Base-by-base conservation (phyloP, 1,140 invertebrate species). In the Diploscapter pachys region DNA sequence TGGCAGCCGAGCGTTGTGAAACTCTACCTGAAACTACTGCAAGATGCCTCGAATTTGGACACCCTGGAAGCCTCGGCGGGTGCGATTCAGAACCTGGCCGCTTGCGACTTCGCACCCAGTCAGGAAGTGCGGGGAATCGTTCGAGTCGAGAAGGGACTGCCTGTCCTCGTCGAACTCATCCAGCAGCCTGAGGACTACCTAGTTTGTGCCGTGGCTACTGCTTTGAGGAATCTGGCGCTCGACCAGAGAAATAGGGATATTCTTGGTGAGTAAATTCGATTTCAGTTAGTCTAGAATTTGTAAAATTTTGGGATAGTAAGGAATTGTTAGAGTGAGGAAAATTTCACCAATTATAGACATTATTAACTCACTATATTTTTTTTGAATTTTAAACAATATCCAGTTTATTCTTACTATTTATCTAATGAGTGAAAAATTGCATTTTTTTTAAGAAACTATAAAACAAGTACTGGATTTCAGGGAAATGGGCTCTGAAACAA, bases 401-500 rank as follows among this genome's bases (percentile, higher is more conserved):
- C 31, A 31, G 1, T 31, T 31, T 1, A 31, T 31, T 31, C 31
- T 31, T 31, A 31, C 1, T 1, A 31, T 31, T 31, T 1, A 31
- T 31, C 31, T 31, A 31, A 31, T 1, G 31, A 31, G 31, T 31
- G 31, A 31, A 31, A 31, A 31, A 31, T 31, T 0, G 0, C 31
- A 31, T 31, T 31, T 31, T 31, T 31, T 31, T 31, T 31, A 0
- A 31, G 31, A 31, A 31, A 31, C 1, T 31, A 31, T 31, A 31
- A 31, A 31, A 31, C 31, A 31, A 31, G 31, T 31, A 31, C 1
- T 31, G 31, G 53, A 63, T 71, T 67, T 76, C 63, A 89, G 90
- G 90, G 54, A 98, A 98, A 87, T 98, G 98, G 88, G 95, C 95
- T 31, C 97, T 98, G 93, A 89, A 93, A 71, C 95, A 98, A 87